These are phyloP conservation scores for Heliconius ismenius DNA, from an alignment of 2,888 invertebrate genomes.

Conservation along the genomic window DNA sequence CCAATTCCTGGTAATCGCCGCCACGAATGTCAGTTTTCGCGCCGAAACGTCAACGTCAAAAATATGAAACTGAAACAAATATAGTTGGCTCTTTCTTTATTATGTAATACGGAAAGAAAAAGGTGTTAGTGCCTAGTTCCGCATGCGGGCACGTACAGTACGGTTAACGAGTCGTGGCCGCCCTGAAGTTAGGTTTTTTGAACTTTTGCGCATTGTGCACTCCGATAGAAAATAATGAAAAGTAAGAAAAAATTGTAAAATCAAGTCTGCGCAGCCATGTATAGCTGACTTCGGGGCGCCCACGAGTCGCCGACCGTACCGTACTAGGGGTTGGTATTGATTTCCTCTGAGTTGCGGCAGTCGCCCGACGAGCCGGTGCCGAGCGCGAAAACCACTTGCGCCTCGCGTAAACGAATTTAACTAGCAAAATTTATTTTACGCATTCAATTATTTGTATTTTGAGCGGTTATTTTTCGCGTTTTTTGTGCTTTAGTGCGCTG, in stretches of 20 bases:
- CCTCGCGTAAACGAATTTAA: constrained; percentile 64
- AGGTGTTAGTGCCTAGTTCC: constrained; percentile 70
- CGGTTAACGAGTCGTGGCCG: background rate
- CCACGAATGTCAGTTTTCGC: constrained; percentile 74
- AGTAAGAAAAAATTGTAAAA: background rate
- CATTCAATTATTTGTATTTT: constrained; percentile 9
- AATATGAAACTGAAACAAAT: constrained; percentile 49
- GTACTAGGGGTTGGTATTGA: constrained; percentile 74
- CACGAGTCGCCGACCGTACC: background rate
- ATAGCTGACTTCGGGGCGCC: background rate
- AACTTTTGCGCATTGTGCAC: background rate
- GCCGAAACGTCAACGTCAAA: constrained; percentile 69
- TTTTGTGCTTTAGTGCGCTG: constrained; percentile 67
- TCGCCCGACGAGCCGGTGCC: constrained; percentile 74
- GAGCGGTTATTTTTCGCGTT: constrained; percentile 45
- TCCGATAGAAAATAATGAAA: background rate
- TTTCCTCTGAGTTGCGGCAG: constrained; percentile 79
- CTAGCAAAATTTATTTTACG: constrained; percentile 53
- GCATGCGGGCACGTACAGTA: constrained; percentile 68
- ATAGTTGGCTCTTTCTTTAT: constrained; percentile 62
- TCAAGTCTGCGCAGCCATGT: background rate
- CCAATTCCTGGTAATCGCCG: constrained; percentile 60
- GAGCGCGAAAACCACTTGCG: constrained; percentile 77
- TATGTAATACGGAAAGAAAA: constrained; percentile 78
- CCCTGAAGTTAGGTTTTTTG: background rate